These are phyloP conservation scores for Simalia tracyae DNA, from an alignment of 2,797 vertebrate species.

Conservation along the genomic window DNA sequence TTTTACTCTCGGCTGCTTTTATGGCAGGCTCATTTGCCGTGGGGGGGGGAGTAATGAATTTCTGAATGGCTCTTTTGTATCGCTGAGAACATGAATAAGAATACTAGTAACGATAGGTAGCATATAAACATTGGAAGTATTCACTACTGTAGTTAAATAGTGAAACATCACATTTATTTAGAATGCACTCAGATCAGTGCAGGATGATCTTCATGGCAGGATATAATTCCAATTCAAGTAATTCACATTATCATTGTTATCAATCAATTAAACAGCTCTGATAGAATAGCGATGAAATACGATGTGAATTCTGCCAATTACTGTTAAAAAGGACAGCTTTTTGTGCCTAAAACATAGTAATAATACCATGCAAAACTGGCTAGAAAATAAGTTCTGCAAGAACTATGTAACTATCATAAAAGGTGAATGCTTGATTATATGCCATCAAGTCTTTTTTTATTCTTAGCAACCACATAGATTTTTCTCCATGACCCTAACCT, in stretches of 20 bases:
- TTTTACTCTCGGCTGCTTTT: background rate
- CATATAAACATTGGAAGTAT: background rate
- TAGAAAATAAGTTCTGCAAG: background rate
- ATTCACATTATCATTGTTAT: background rate
- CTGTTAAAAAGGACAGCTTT: background rate
- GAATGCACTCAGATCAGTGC: background rate
- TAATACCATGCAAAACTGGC: background rate
- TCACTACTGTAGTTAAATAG: background rate
- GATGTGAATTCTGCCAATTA: background rate
- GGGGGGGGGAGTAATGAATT: background rate
- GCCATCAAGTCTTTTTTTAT: background rate
- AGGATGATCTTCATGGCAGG: background rate
- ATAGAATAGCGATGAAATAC: background rate
- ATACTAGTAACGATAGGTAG: too few relatives aligned
- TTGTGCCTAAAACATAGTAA: background rate
- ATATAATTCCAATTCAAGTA: background rate
- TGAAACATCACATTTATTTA: background rate
- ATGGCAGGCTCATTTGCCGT: background rate
- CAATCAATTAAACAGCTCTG: background rate
- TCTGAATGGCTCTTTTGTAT: background rate
- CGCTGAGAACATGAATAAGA: background rate
- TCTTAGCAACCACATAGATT: background rate
- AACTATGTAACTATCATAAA: too few relatives aligned
- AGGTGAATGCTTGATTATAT: background rate
- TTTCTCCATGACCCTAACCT: background rate